Conservation (phyloP, 2,113 vertebrate species). For the Oreochromis spilurus region DNA sequence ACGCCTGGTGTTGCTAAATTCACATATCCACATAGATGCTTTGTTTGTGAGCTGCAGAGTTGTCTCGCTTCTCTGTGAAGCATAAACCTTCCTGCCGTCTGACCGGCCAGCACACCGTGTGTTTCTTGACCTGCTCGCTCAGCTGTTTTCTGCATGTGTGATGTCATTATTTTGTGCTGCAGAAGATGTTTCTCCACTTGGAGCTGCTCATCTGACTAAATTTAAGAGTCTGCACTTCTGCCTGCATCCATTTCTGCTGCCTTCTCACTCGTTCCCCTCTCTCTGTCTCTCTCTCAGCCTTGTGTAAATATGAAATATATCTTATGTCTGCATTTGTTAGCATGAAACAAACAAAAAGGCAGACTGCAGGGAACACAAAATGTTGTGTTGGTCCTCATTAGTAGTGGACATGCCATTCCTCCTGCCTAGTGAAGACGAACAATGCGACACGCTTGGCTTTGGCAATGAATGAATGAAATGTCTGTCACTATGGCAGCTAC, state of each 20-base stretch:
- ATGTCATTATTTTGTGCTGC: background rate
- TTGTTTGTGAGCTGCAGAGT: too few species aligned
- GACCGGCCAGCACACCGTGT: fast-evolving
- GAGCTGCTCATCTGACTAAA: background rate
- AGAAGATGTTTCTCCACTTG: background rate
- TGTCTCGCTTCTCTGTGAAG: background rate
- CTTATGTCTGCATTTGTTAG: background rate
- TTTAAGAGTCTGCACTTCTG: background rate
- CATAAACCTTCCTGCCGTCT: background rate
- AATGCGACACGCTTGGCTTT: background rate
- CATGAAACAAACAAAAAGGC: background rate
- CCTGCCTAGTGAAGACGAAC: background rate
- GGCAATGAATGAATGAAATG: background rate
- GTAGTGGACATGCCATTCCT: background rate
- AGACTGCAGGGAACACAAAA: background rate
- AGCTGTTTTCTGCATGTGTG: background rate
- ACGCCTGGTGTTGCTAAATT: background rate
- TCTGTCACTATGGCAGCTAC: background rate
- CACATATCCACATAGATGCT: background rate
- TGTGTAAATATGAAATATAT: background rate
- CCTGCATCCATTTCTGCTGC: background rate
- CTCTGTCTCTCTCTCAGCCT: background rate
- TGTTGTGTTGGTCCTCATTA: background rate
- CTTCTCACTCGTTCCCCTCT: too few species aligned
- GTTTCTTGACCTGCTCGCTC: background rate